phyloP scores from a whole-genome alignment of 2,797 vertebrate species.

The Chaetodon trifasciatus region DNA sequence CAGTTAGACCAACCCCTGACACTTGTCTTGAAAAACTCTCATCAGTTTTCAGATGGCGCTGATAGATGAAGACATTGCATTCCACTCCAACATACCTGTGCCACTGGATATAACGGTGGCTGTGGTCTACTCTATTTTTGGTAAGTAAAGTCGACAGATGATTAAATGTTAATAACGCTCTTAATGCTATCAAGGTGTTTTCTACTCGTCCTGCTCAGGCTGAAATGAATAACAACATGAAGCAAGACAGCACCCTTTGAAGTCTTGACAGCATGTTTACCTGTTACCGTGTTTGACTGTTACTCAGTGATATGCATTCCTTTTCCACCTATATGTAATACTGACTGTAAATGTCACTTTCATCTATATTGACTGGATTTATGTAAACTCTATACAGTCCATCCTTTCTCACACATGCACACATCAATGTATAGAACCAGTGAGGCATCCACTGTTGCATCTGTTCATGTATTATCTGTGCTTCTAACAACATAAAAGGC shows the following conservation, averaged over 20 bases:
- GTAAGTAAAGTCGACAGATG: slow-evolving; percentile 67
- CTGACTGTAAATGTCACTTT: neutral
- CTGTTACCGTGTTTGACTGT: neutral
- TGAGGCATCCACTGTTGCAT: neutral
- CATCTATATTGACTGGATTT: neutral
- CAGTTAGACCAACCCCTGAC: neutral
- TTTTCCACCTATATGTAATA: neutral
- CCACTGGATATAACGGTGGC: slow-evolving; percentile 80
- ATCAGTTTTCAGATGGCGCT: slow-evolving; percentile 76
- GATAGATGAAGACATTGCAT: slow-evolving; percentile 70
- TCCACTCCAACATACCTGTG: slow-evolving; percentile 81
- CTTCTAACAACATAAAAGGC: neutral
- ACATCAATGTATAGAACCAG: slow-evolving; percentile 13
- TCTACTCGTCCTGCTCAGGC: slow-evolving; percentile 32
- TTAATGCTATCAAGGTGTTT: slow-evolving; percentile 28
- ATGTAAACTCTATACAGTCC: neutral
- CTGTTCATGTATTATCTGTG: neutral
- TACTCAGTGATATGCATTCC: neutral
- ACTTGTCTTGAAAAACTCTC: neutral
- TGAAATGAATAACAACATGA: slow-evolving; percentile 41
- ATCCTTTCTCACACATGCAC: neutral
- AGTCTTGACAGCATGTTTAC: neutral
- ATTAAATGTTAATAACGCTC: slow-evolving; percentile 10
- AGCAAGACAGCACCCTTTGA: slow-evolving; percentile 10
- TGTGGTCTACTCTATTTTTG: slow-evolving; percentile 83